These are phyloP conservation scores for Drosophila varians DNA, from an alignment of 1,140 invertebrate genomes.

Conservation along the genomic window DNA sequence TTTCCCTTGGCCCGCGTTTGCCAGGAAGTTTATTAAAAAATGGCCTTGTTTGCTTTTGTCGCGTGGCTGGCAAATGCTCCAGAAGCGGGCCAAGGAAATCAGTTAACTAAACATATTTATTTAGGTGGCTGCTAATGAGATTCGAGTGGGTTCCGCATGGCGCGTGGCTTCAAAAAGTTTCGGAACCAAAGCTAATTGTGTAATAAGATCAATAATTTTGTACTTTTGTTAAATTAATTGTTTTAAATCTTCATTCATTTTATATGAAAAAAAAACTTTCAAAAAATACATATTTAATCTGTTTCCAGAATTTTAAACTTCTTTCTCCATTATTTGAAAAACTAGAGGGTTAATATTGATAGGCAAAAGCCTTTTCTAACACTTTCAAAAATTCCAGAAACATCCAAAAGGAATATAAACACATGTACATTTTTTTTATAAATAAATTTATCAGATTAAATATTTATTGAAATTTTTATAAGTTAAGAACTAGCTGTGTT, in stretches of 20 bases:
- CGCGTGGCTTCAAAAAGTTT: background rate
- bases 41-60: slow-evolving; percentile 74
- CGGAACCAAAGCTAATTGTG: slow-evolving; percentile 25
- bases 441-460: slow-evolving; percentile 56
- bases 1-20: slow-evolving; percentile 21
- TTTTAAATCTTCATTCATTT: background rate
- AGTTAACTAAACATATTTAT: slow-evolving; percentile 82
- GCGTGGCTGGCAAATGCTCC: slow-evolving; percentile 62
- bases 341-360: too few species aligned
- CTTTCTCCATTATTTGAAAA: too few species aligned
- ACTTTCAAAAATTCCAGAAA: too few species aligned
- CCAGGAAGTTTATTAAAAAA: slow-evolving; percentile 81
- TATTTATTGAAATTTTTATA: slow-evolving; percentile 64
- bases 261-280: too few species aligned
- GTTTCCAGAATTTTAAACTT: too few species aligned
- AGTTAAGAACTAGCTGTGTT: slow-evolving; percentile 62
- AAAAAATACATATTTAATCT: too few species aligned
- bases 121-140: slow-evolving; percentile 72
- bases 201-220: background rate
- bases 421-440: slow-evolving; percentile 24
- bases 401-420: too few species aligned
- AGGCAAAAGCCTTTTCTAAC: too few species aligned
- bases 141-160: slow-evolving; percentile 52
- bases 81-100: slow-evolving; percentile 60
- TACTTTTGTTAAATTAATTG: too few species aligned